Conservation (phyloP, 1,140 invertebrate genomes). For the Orchesella cincta region DNA sequence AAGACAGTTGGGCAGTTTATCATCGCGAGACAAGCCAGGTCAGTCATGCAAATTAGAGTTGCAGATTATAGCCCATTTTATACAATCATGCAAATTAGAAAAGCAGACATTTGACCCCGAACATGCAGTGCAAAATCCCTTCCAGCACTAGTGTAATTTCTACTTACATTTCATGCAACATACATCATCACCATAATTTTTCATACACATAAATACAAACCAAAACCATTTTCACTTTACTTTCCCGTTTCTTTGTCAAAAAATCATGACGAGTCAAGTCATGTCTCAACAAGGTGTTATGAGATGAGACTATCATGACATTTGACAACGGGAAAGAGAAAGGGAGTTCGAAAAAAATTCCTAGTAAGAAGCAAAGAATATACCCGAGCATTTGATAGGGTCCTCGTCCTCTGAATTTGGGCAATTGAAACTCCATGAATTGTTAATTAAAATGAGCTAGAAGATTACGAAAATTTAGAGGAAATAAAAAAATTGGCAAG, state of each 20-base stretch:
- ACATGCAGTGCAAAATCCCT: no score
- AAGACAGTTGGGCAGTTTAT: no score
- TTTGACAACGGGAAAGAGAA: no score
- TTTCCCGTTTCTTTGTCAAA: no score
- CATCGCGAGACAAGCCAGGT: no score
- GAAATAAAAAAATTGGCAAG: conserved; percentile 6
- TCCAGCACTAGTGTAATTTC: no score
- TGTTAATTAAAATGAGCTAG: conserved; percentile 39
- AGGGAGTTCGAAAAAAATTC: no score
- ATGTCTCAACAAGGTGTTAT: no score
- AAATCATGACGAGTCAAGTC: no score
- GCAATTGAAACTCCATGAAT: conserved; percentile 62
- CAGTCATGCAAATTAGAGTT: conserved; percentile 10
- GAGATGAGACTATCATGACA: no score
- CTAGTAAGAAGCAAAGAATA: no score
- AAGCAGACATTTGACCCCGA: conserved; percentile 13
- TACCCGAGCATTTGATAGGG: conserved; percentile 29
- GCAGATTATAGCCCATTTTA: conserved; percentile 13
- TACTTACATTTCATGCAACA: not conserved
- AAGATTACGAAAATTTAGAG: not conserved
- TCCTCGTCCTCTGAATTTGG: conserved; percentile 72
- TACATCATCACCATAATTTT: no score
- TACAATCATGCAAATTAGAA: conserved; percentile 25
- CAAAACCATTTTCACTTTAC: not conserved
- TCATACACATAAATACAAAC: not conserved